These are phyloP conservation scores for Agapostemon virescens DNA, from an alignment of 2,888 invertebrate species.

Conservation along the genomic window DNA sequence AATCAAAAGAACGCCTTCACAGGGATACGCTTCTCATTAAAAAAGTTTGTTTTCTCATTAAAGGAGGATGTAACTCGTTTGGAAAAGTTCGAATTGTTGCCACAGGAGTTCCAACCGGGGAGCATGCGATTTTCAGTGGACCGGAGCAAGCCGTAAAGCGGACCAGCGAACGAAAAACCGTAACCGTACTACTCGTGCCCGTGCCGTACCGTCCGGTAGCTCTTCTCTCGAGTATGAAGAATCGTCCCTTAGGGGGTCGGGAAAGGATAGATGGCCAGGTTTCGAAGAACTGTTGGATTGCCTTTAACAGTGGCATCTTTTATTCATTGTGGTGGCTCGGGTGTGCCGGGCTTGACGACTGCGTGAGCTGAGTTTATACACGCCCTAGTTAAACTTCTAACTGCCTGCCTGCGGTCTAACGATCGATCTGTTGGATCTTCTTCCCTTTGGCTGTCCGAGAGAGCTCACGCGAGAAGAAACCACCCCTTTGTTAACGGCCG, in stretches of 20 bases:
- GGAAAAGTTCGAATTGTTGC: constrained; percentile 53
- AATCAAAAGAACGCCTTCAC: constrained; percentile 32
- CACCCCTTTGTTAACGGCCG: constrained; percentile 62
- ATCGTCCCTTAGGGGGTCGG: constrained; percentile 47
- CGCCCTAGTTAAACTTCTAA: constrained; percentile 75
- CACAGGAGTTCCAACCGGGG: constrained; percentile 10
- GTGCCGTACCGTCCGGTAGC: constrained; percentile 29
- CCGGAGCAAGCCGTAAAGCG: neutral
- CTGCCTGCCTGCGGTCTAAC: constrained; percentile 67
- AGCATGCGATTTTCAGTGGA: constrained; percentile 41
- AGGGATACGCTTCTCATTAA: constrained; percentile 47
- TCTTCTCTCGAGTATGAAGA: constrained; percentile 60
- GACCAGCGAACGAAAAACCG: constrained; percentile 41
- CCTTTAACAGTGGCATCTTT: constrained; percentile 76
- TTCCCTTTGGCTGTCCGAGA: constrained; percentile 24
- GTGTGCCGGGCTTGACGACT: constrained; percentile 74
- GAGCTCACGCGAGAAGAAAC: constrained; percentile 53
- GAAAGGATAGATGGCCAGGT: constrained; percentile 58
- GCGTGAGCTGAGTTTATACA: constrained; percentile 76
- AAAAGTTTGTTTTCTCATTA: constrained; percentile 59
- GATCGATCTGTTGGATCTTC: constrained; percentile 73
- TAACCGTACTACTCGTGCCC: neutral
- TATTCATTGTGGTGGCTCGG: constrained; percentile 74
- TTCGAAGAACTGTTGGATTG: constrained; percentile 66
- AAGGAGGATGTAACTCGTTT: constrained; percentile 46